These are phyloP conservation scores for Scaeva pyrastri DNA, from an alignment of 2,888 invertebrate genomes.

Conservation along the genomic window DNA sequence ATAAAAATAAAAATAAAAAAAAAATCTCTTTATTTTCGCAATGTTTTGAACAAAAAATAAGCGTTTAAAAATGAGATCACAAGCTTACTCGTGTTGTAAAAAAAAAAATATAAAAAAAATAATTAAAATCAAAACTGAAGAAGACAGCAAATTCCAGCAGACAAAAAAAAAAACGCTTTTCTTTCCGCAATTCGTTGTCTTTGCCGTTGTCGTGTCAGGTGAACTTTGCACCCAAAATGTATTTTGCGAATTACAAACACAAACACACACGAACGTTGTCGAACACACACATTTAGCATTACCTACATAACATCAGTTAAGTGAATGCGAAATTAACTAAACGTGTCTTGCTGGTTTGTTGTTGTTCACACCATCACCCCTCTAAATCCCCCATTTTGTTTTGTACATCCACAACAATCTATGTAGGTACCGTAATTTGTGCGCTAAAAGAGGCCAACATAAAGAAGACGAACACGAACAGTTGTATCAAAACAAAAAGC, in stretches of 20 bases:
- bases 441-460: conserved; percentile 57
- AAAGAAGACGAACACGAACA: conserved; percentile 64
- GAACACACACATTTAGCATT: conserved; percentile 2
- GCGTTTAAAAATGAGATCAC: conserved; percentile 55
- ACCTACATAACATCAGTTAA: conserved; percentile 22
- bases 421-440: conserved; percentile 4
- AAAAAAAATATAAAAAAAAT: background rate
- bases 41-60: conserved; percentile 29
- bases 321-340: conserved; percentile 56
- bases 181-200: conserved; percentile 55
- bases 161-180: conserved; percentile 63
- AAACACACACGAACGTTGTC: conserved; percentile 1
- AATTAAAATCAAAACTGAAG: background rate
- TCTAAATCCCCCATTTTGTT: background rate
- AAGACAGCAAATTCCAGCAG: background rate
- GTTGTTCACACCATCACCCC: background rate
- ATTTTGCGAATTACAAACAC: conserved; percentile 55
- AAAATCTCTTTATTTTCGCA: background rate
- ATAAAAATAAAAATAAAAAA: background rate
- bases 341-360: conserved; percentile 56
- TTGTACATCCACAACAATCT: background rate
- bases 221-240: conserved; percentile 69
- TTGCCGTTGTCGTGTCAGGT: conserved; percentile 57
- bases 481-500: conserved; percentile 74
- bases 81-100: conserved; percentile 6